Percentiles rank a stretch among this genome's conserved stretches.
phyloP scores from a whole-genome alignment of 37 sponge, comb jelly and placozoan species.

The Diacarnus erythraeanus region DNA sequence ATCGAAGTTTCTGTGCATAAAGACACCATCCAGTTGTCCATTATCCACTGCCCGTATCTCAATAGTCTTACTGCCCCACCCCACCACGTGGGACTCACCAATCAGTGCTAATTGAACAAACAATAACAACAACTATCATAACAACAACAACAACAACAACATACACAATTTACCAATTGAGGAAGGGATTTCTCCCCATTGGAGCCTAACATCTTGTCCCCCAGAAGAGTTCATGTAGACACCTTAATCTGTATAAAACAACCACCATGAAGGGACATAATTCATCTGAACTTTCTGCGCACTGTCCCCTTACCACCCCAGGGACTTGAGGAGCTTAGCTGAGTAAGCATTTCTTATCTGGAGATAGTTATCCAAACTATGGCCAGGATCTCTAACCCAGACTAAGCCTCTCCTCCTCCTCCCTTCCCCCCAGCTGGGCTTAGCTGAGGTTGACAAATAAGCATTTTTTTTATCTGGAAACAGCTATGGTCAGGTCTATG shows the following conservation, averaged over 20 bases:
- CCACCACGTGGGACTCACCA: constrained; percentile 94
- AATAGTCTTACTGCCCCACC: constrained; percentile 98
- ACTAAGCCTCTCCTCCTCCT: no score
- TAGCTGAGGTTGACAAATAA: no score
- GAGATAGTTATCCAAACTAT: no score
- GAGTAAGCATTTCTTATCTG: no score
- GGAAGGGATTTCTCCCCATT: constrained; percentile 97
- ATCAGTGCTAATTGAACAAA: constrained; percentile 69
- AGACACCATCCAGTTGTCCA: constrained; percentile 94
- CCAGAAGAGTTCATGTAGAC: constrained; percentile 89
- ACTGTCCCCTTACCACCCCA: no score
- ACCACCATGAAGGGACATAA: no score
- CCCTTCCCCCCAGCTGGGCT: no score
- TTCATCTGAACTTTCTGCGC: no score
- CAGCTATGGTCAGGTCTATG: no score
- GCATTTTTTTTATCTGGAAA: no score
- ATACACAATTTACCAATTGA: constrained; percentile 80
- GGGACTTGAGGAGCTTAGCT: no score
- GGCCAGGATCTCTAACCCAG: no score
- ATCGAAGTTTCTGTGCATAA: constrained; percentile 95
- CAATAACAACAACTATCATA: not conserved
- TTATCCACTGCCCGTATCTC: constrained; percentile 90
- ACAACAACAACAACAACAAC: not conserved
- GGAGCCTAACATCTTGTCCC: constrained; percentile 68
- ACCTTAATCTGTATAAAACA: constrained; percentile 70